Evolutionary conservation across 1,140 invertebrate species (phyloP).

Genomic region (Polypedilum pembai): DNA sequence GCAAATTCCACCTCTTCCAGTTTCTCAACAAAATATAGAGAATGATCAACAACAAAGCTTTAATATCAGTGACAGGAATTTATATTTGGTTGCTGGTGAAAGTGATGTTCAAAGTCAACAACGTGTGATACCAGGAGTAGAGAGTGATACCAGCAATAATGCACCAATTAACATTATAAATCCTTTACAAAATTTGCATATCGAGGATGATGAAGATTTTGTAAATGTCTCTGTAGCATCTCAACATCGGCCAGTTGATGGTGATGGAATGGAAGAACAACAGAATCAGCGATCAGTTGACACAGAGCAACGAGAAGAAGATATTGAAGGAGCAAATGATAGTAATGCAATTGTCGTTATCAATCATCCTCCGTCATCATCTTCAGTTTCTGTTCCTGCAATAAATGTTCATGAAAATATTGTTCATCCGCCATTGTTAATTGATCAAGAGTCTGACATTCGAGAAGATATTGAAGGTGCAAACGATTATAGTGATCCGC

Average conservation of each 20-base stretch:
- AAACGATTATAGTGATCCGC: conserved; percentile 29
- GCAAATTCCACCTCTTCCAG: neutral
- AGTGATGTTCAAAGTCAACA: conserved; percentile 33
- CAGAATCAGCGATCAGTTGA: conserved; percentile 33
- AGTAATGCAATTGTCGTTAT: conserved; percentile 40
- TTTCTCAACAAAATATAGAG: neutral
- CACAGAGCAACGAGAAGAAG: conserved; percentile 47
- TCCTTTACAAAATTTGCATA: conserved; percentile 8
- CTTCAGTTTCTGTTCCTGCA: conserved; percentile 1
- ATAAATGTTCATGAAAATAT: neutral
- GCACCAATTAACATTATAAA: neutral
- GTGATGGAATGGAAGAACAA: neutral
- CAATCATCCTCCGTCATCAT: neutral
- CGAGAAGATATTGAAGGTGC: conserved; percentile 27
- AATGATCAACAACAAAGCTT: conserved; percentile 5
- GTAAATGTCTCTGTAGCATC: neutral
- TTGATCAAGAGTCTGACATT: neutral
- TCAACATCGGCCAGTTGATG: neutral
- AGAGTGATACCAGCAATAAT: conserved; percentile 33
- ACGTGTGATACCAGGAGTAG: conserved; percentile 47
- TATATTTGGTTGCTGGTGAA: conserved; percentile 35
- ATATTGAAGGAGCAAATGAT: conserved; percentile 52
- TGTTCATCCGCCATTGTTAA: neutral
- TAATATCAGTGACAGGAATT: conserved; percentile 34
- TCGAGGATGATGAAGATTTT: conserved; percentile 21